Evolutionary conservation across 2,888 invertebrate species (phyloP).

Genomic region (Plebejus anna): DNA sequence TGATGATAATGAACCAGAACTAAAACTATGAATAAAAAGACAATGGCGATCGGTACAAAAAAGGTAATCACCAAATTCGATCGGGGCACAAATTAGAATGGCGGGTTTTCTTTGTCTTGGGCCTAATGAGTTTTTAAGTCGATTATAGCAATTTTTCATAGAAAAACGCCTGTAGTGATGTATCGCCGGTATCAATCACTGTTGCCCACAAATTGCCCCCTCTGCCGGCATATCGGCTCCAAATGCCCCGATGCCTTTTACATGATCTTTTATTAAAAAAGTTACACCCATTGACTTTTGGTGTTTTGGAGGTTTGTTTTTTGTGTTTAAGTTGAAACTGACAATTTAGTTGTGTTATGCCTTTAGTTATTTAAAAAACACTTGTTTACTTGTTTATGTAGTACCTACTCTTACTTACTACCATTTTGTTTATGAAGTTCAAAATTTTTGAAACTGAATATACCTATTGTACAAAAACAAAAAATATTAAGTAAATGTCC

Average conservation of each 20-base stretch:
- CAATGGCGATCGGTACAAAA: conserved; percentile 49
- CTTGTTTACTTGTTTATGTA: too few relatives aligned
- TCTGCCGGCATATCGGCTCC: conserved; percentile 60
- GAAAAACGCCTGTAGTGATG: conserved; percentile 79
- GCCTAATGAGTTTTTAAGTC: conserved; percentile 80
- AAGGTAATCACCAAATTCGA: conserved; percentile 70
- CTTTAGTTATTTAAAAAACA: too few relatives aligned
- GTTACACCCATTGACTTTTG: conserved; percentile 10
- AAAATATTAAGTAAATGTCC: not conserved
- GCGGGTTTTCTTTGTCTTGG: conserved; percentile 76
- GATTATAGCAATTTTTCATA: conserved; percentile 80
- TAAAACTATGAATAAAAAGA: conserved; percentile 27
- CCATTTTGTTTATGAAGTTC: too few relatives aligned
- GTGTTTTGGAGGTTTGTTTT: not conserved
- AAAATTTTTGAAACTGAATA: too few relatives aligned
- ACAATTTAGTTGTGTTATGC: too few relatives aligned
- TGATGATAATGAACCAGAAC: not conserved
- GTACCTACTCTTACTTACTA: too few relatives aligned
- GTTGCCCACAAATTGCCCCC: conserved; percentile 64
- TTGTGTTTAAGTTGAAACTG: too few relatives aligned
- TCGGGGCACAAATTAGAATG: conserved; percentile 77
- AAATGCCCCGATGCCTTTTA: conserved; percentile 32
- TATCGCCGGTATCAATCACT: conserved; percentile 78
- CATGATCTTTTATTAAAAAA: conserved; percentile 30
- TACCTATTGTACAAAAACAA: not conserved